Base-by-base conservation (phyloP, 2,113 vertebrate genomes). In the Progne subis region DNA sequence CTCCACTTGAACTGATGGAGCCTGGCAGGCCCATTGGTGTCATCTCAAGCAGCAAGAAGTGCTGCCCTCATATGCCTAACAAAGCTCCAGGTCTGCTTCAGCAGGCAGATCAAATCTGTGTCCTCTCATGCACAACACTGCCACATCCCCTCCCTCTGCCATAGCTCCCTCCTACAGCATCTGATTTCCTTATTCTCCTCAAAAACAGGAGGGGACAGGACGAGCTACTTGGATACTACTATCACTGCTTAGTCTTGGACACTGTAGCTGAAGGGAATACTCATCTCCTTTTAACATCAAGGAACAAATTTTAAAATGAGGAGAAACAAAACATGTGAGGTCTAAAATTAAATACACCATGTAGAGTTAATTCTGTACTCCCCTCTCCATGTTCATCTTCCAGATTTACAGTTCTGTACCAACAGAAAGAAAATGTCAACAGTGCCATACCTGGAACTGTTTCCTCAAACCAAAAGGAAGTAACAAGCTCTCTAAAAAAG, bases 371-470 rank as follows among this genome's bases (percentile, higher is more conserved):
- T 65, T 29, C 44, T 74, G 37, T 63, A 49, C 29, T 67, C 6
- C 32, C 12, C 28, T 86, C 49, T 82, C 69, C 49, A 18, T 20
- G 18, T 71, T 46, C 52, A 68, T 57, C 72, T 82, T 71, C 76
- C 60, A 78, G 46, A 75, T 64, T 76, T 75, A 68, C 64, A 87
- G 52, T 44, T 83, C 72, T 5, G 2, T 60, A 53, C 68, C 78
- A 95, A 76, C 63, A 67, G 34, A 82, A 86, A 52, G 37, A 87
- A 93, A 82, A 86, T 76, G 28, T 83, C 92, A 95, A 57, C 61
- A 86, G 49, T 60, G 74, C 61, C 82, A 68, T 31, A 68, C 28
- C 69, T 82, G 41, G 65, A 37, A 37, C 65, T 84, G 88, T 60
- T 84, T 84, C 68, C 56, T 82, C 77, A 64, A 57, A 82, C 79